These are phyloP conservation scores for Noctuana brunneofusca DNA, from an alignment of 2,888 invertebrate species.

Conservation along the genomic window DNA sequence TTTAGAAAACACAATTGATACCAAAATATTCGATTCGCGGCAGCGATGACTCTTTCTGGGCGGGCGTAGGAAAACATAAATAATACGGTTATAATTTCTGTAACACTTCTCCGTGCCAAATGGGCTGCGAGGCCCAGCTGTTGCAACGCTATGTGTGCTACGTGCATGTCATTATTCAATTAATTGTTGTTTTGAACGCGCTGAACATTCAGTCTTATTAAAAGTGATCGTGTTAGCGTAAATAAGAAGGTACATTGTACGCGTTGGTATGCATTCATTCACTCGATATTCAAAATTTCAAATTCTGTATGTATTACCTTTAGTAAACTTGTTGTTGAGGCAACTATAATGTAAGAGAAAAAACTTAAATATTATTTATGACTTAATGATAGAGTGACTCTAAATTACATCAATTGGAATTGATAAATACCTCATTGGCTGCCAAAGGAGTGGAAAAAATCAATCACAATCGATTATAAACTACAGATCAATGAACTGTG, in stretches of 20 bases:
- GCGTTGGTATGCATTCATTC: no score
- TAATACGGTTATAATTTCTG: conserved; percentile 50
- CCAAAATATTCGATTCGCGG: no score
- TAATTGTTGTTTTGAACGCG: background rate
- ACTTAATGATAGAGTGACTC: conserved; percentile 4
- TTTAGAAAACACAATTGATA: no score
- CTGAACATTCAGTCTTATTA: background rate
- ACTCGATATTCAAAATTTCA: no score
- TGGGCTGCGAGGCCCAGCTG: conserved; percentile 34
- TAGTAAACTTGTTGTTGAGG: no score
- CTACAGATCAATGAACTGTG: conserved; percentile 9
- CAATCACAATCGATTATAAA: background rate
- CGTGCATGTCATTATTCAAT: conserved; percentile 11
- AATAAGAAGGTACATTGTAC: background rate
- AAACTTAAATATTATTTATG: background rate
- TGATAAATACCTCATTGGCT: conserved; percentile 3
- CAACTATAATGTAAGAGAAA: background rate
- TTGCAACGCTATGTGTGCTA: conserved; percentile 36
- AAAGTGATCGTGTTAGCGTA: background rate
- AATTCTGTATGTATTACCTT: no score
- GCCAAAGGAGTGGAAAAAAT: conserved; percentile 5
- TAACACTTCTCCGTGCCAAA: conserved; percentile 52
- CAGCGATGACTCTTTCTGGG: conserved; percentile 37
- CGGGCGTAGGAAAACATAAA: conserved; percentile 52
- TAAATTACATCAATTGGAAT: background rate